Base-by-base conservation (phyloP, 2,113 vertebrate genomes). In the Mirza zaza region DNA sequence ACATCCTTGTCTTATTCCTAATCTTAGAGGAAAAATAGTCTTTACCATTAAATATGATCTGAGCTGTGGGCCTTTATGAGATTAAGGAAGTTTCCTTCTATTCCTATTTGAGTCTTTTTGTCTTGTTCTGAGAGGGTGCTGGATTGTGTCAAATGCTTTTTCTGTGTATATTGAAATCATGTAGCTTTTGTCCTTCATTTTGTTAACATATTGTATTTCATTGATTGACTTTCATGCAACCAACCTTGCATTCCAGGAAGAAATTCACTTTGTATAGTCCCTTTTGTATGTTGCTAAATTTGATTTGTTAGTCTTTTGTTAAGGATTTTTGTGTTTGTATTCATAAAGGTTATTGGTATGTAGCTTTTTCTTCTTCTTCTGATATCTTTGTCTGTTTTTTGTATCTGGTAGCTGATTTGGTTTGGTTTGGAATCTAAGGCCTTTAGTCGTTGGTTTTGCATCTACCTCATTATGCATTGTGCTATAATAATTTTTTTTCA, bases 211-310 rank as follows among this genome's bases (percentile, higher is more conserved):
- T 71, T 80, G 2, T 42, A 83, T 63, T 70, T 15, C 4, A 21
- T 67, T 32, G 68, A 6, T 36, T 79, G 42, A 8, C 29, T 89
- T 88, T 84, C 34, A 6, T 57, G 45, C 71, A 90, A 80, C 57
- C 84, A 90, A 34, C 34, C 57, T 94, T 95, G 80, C 80, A 80
- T 97, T 89, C 63, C 71, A 90, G 57, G 77, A 34, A 32, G 75
- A 90, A 93, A 67, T 94, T n/a, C n/a, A 23, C 25, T 55, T 77
- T 83, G 14, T 80, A 17, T 25, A 6, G 17, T 83, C 15, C 32
- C 75, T n/a, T 84, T 59, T 45, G 14, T 76, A 45, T 48, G 71
- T 75, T 75, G 71, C 71, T 9, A 45, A 10, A 76, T 76, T 76
- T 76, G 42, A 32, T 75, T 90, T 90, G 25, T 89, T 87, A 77